phyloP scores from a whole-genome alignment of 2,888 invertebrate genomes.

The Frankliniella fusca region DNA sequence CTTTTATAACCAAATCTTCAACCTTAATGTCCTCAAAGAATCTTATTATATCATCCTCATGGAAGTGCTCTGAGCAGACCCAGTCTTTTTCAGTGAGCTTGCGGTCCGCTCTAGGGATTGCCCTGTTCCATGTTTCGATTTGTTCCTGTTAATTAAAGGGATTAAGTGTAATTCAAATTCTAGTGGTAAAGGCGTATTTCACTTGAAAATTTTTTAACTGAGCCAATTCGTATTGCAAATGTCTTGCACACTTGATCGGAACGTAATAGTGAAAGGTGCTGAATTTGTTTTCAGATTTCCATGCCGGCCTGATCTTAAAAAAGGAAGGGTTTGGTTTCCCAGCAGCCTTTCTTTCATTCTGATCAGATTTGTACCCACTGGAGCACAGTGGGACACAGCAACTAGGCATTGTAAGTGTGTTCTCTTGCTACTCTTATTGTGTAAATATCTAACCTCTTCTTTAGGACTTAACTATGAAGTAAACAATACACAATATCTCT shows the following conservation, averaged over 20 bases:
- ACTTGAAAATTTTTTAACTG: background rate
- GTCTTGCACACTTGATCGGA: background rate
- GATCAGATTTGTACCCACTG: background rate
- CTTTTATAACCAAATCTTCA: background rate
- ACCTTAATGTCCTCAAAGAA: background rate
- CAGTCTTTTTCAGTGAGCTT: background rate
- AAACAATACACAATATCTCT: background rate
- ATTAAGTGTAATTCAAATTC: background rate
- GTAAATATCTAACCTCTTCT: background rate
- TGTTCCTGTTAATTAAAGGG: constrained; percentile 2
- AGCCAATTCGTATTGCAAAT: background rate
- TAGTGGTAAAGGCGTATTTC: background rate
- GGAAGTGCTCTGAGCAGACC: constrained; percentile 1
- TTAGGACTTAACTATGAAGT: background rate
- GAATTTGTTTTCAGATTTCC: background rate
- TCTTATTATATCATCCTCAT: background rate
- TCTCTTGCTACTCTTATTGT: background rate
- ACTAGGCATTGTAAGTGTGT: background rate
- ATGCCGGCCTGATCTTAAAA: constrained; percentile 9
- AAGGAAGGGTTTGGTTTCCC: background rate
- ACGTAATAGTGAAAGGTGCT: background rate
- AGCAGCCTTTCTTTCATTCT: background rate
- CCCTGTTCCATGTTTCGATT: background rate
- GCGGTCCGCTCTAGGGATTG: constrained; percentile 3
- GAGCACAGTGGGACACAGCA: background rate